Evolutionary conservation across 2,797 vertebrate species (phyloP).

Genomic region (Coracias cyanogaster): DNA sequence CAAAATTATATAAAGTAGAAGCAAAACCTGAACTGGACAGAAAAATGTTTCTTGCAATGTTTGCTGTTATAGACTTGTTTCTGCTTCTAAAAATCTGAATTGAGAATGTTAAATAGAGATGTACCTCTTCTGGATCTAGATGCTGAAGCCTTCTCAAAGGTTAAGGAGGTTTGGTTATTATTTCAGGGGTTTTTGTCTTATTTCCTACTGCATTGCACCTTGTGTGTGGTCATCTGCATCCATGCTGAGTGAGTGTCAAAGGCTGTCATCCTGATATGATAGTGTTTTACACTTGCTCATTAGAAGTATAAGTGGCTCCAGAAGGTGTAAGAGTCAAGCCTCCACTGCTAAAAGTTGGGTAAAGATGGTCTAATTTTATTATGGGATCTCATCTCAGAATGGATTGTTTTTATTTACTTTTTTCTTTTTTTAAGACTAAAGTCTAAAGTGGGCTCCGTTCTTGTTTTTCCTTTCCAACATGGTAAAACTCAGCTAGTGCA

Average conservation of each 20-base stretch:
- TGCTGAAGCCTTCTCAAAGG: background rate
- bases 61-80: background rate
- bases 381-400: background rate
- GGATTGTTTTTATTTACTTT: too few species aligned
- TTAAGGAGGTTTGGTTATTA: background rate
- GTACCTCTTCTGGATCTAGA: background rate
- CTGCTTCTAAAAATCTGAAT: background rate
- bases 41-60: constrained; percentile 12
- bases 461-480: background rate
- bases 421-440: background rate
- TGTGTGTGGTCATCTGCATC: constrained; percentile 21
- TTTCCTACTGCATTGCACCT: background rate
- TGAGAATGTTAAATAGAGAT: background rate
- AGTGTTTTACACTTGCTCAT: background rate
- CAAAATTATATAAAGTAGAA: background rate
- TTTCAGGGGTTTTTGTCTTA: background rate
- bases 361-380: background rate
- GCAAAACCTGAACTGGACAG: background rate
- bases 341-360: background rate
- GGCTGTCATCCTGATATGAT: constrained; percentile 24
- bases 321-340: background rate
- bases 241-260: constrained; percentile 37
- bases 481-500: background rate
- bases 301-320: constrained; percentile 33
- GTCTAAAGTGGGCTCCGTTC: background rate